Evolutionary conservation across 2,797 vertebrate species (phyloP).

Genomic region (Orestias chungarensis): DNA sequence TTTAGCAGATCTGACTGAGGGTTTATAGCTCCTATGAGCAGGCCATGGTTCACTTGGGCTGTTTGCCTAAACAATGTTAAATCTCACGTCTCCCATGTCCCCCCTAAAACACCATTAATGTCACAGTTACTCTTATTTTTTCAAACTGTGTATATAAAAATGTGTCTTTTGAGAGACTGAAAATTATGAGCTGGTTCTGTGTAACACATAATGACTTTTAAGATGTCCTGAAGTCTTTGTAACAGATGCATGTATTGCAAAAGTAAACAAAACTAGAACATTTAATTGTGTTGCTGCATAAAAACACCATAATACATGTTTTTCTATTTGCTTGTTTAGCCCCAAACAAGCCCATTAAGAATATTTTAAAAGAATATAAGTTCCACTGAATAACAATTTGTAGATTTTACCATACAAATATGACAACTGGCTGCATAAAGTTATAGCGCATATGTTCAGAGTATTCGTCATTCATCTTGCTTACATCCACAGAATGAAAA

Average conservation of each 20-base stretch:
- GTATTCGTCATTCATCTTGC: slow-evolving; percentile 22
- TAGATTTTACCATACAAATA: slow-evolving; percentile 6
- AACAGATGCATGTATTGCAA: not conserved
- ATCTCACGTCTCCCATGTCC: slow-evolving; percentile 53
- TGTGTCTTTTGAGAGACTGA: slow-evolving; percentile 9
- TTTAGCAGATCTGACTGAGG: slow-evolving; percentile 72
- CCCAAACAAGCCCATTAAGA: no score
- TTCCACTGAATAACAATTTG: not conserved
- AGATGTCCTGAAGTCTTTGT: not conserved
- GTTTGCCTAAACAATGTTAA: slow-evolving; percentile 68
- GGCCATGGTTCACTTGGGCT: slow-evolving; percentile 59
- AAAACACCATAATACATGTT: no score
- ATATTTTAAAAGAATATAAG: not conserved
- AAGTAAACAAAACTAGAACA: not conserved
- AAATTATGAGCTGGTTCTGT: slow-evolving; percentile 15
- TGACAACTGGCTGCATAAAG: slow-evolving; percentile 6
- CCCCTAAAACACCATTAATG: slow-evolving; percentile 42
- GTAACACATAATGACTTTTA: slow-evolving; percentile 21
- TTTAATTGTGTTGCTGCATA: not conserved
- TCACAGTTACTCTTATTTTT: slow-evolving; percentile 39
- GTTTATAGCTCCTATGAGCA: slow-evolving; percentile 65
- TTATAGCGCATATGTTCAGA: slow-evolving; percentile 32
- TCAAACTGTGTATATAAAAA: slow-evolving; percentile 17
- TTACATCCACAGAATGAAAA: not conserved
- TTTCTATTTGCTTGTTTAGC: no score